Evolutionary conservation across 1,140 invertebrate genomes (phyloP), one percentile per base, ranked within the genome.

Genomic region (Babylonia areolata): DNA sequence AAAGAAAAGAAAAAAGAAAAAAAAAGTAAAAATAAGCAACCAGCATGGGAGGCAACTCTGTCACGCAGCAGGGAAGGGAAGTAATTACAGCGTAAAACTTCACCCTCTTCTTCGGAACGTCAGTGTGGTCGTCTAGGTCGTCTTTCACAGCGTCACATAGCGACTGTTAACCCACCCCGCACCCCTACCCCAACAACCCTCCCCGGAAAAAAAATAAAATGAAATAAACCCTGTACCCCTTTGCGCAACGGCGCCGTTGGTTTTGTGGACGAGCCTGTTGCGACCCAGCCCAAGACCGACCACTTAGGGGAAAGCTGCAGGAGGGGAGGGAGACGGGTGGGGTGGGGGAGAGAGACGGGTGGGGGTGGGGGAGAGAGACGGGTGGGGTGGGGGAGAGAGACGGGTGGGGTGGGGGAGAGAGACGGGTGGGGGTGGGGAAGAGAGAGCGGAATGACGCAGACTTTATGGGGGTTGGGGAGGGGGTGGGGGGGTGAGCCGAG

Each of bases 61-160:
- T 51, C 42, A 54, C 78, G 39, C 78, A 51, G 46, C 78, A 54
- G 78, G 78, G 33, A 51, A n/a, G 28, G 37, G 23, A 28, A 42
- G 37, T 42, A 79, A 42, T n/a, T 46, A 80, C 78, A 54, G 54
- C 46, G 46, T 77, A 40, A 40, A 77, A 28, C 11, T 77, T 35
- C 40, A 12, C 78, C 78, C 42, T 20, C 78, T 58, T 54, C 42
- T 80, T 11, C 40, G 28, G 28, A 80, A 80, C 78, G 78, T 54
- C 78, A 54, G 3, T 3, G 15, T 33, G 39, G 28, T 80, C n/a
- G 78, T 35, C 46, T 33, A n/a, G 28, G 78, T 80, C 78, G 39
- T 80, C 78, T 23, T 35, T 80, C 78, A 80, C 31, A 54, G 46
- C 78, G 78, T 80, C 78, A 54, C 78, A n/a, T 80, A 23, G 78